These are phyloP conservation scores for Cochlearius cochlearius DNA, from an alignment of 2,113 vertebrate species.

Conservation along the genomic window DNA sequence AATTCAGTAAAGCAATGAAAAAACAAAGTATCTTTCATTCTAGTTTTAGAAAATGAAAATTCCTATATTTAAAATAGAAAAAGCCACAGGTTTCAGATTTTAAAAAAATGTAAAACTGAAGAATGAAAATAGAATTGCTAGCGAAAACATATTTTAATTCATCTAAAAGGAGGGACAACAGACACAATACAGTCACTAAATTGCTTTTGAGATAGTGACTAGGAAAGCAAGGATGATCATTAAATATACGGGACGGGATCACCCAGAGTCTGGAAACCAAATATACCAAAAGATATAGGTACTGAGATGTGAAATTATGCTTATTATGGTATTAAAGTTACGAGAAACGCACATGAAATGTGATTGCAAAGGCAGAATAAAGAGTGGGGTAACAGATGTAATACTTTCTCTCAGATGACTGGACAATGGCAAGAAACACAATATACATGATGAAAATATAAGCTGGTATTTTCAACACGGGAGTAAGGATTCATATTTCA, in stretches of 20 bases:
- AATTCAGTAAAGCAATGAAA: background rate
- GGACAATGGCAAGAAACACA: background rate
- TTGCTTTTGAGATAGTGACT: background rate
- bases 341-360: background rate
- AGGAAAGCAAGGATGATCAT: background rate
- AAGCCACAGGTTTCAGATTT: background rate
- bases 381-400: background rate
- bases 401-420: background rate
- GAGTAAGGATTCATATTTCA: background rate
- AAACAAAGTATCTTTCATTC: background rate
- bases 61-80: background rate
- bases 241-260: background rate
- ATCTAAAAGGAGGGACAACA: background rate
- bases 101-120: background rate
- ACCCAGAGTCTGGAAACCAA: background rate
- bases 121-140: background rate
- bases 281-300: background rate
- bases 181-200: background rate
- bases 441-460: constrained; percentile 2
- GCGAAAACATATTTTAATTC: background rate
- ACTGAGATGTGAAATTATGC: background rate
- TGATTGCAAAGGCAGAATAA: background rate
- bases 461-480: background rate
- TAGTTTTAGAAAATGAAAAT: background rate
- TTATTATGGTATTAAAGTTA: background rate